These are phyloP conservation scores for Apostichopus parvimensis DNA, from an alignment of 35 echinoderm and acorn worm species.

Conservation along the genomic window DNA sequence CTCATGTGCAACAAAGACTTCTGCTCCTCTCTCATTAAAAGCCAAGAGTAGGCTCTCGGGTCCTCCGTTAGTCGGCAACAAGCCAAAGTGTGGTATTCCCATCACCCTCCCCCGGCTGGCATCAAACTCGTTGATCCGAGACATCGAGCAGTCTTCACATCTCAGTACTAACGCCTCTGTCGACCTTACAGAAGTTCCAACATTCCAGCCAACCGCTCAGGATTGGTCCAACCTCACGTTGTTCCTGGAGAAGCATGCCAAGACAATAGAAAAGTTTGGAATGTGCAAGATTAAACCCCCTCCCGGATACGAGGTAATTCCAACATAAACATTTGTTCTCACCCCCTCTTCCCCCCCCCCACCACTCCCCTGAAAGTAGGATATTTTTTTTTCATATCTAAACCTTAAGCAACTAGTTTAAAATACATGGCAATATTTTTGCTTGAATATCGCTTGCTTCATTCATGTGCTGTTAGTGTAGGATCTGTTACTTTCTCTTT, in stretches of 20 bases:
- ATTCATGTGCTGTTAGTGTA: too few species aligned
- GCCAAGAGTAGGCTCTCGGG: neutral
- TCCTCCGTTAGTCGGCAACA: neutral
- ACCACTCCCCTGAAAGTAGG: too few species aligned
- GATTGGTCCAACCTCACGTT: conserved; percentile 86
- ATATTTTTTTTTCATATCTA: too few species aligned
- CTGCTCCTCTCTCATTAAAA: neutral
- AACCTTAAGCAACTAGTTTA: too few species aligned
- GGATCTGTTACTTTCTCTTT: too few species aligned
- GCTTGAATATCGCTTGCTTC: too few species aligned
- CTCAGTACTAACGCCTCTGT: conserved; percentile 52
- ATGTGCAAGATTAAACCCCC: conserved; percentile 97
- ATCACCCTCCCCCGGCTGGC: conserved; percentile 23
- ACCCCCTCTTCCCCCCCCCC: conserved; percentile 11
- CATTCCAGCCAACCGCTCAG: conserved; percentile 67
- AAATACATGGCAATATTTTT: too few species aligned
- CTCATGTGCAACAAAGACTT: conserved; percentile 37
- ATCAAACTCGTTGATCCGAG: conserved; percentile 37
- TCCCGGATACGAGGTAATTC: conserved; percentile 77
- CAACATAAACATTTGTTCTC: too few species aligned
- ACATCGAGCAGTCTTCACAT: neutral
- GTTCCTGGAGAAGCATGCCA: conserved; percentile 64
- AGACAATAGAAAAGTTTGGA: conserved; percentile 60
- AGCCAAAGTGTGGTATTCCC: conserved; percentile 19
- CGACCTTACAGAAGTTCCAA: conserved; percentile 61